Conservation (phyloP, 2,797 vertebrate species). For the Sebastes trivittatus region DNA sequence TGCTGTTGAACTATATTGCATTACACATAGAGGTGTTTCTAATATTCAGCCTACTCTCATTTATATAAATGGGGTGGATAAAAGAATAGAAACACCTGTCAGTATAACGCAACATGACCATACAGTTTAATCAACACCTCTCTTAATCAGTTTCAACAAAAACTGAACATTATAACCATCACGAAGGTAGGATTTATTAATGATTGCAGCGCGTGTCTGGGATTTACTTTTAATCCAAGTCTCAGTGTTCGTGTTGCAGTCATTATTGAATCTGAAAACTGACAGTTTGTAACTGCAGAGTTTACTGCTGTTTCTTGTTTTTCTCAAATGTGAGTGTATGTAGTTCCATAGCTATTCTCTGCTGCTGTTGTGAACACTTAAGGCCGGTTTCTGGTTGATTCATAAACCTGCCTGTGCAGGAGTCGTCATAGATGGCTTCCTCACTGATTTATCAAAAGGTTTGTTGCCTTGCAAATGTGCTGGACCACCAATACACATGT, state of each 20-base stretch:
- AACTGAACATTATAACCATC: neutral
- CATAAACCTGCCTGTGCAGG: constrained; percentile 23
- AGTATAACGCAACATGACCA: neutral
- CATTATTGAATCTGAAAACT: neutral
- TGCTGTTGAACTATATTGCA: neutral
- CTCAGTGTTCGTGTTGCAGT: neutral
- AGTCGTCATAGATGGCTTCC: constrained; percentile 28
- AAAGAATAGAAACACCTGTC: neutral
- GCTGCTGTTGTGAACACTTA: neutral
- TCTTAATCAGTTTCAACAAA: too few species aligned
- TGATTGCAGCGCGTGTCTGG: neutral
- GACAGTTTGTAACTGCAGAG: neutral
- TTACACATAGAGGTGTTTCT: neutral
- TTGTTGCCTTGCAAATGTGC: constrained; percentile 29
- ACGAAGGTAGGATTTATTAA: neutral
- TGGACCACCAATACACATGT: constrained; percentile 5
- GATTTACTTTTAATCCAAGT: neutral
- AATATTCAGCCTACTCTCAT: neutral
- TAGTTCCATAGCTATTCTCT: neutral
- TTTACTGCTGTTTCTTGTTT: neutral
- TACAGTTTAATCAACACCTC: neutral
- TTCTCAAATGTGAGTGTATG: neutral
- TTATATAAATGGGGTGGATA: neutral
- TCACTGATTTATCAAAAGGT: constrained; percentile 33
- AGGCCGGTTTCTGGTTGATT: constrained; percentile 4